Evolutionary conservation across 2,797 vertebrate species (phyloP), one percentile per base, ranked within the genome.

Genomic region (Pangasius djambal): DNA sequence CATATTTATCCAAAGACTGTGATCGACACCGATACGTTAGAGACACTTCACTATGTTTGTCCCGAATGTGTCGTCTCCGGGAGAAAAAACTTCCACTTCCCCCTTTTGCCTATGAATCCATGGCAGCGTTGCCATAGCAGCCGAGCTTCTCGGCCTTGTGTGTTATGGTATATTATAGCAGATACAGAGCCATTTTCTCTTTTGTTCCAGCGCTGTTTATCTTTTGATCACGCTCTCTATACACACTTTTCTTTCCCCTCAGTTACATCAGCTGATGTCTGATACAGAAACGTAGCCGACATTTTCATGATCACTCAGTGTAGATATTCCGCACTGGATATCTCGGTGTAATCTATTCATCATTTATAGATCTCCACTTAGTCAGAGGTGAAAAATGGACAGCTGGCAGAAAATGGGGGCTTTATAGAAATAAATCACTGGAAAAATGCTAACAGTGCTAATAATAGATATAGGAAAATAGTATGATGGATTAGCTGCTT

Each of bases 61-160:
- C 89, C 91, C 87, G 34, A 90, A 90, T 89, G 89, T n/a, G 31
- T 87, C 86, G 85, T 89, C 85, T 87, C 70, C 10, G 28, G 18
- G 89, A 87, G 69, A 75, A 44, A 89, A 89, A 90, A 92, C 89
- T 90, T 91, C 83, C 79, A 83, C 89, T 87, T 87, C 83, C 85
- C 37, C 15, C 75, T 37, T 85, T 85, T 25, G n/a, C 82, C 87
- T 70, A 89, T 89, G 83, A 88, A 88, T 91, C 74, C 87, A 91
- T 92, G 90, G 34, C 74, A 88, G 92, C 85, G 95, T 96, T 96
- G 94, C 95, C 95, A 96, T 96, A 95, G 95, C 82, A 96, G 94
- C 95, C 91, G 63, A 91, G 78, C 93, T 93, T 89, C 91, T 95
- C 90, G 85, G 88, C 83, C 86, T 74, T 25, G 89, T 90, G 89